phyloP scores from a whole-genome alignment of 2,888 invertebrate genomes.

The Plagodis dolabraria region DNA sequence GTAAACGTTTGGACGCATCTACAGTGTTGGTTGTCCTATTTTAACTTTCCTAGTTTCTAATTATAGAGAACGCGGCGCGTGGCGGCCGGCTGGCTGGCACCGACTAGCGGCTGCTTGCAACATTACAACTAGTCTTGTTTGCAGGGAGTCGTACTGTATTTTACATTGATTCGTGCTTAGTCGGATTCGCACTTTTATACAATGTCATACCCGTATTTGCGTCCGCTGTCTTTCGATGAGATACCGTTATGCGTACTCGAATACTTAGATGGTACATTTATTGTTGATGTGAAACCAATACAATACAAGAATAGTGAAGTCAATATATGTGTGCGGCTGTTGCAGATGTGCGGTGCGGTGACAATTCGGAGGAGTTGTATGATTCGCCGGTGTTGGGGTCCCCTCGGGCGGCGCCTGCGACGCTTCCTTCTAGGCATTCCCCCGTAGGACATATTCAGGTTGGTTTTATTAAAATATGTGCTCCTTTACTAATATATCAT shows the following conservation, averaged over 20 bases:
- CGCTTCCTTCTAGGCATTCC: slow-evolving; percentile 46
- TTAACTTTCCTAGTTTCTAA: slow-evolving; percentile 77
- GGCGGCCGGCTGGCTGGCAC: slow-evolving; percentile 50
- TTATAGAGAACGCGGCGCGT: slow-evolving; percentile 62
- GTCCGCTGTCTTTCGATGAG: slow-evolving; percentile 72
- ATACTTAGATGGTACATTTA: slow-evolving; percentile 57
- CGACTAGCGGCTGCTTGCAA: neutral
- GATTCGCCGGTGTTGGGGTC: slow-evolving; percentile 75
- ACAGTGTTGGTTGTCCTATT: slow-evolving; percentile 55
- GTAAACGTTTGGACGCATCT: slow-evolving; percentile 27
- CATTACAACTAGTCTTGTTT: neutral
- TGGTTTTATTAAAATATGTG: neutral
- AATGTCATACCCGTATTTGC: slow-evolving; percentile 72
- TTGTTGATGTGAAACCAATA: slow-evolving; percentile 3
- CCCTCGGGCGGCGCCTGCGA: slow-evolving; percentile 59
- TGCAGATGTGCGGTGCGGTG: slow-evolving; percentile 67
- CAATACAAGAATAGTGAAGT: too few relatives aligned
- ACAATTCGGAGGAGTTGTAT: slow-evolving; percentile 65
- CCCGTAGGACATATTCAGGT: slow-evolving; percentile 45
- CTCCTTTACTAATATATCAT: neutral
- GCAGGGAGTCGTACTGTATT: neutral
- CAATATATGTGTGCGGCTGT: slow-evolving; percentile 22
- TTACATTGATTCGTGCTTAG: too few relatives aligned
- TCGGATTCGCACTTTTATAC: slow-evolving; percentile 18
- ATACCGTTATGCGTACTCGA: slow-evolving; percentile 82